Base-by-base conservation (phyloP, 1,140 invertebrate genomes). In the Lutraria rhynchaena region DNA sequence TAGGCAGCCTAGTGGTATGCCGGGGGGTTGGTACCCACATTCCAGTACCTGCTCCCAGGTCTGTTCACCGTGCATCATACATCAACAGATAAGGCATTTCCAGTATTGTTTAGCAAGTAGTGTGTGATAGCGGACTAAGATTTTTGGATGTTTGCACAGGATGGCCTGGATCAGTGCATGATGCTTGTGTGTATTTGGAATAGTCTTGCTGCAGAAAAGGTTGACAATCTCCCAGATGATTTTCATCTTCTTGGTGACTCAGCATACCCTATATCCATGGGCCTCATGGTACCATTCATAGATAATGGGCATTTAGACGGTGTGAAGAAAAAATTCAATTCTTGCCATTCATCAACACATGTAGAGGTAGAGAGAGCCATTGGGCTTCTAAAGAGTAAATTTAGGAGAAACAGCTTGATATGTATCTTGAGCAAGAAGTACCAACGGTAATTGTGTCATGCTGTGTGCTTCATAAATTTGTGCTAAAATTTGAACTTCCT, bases 131-230 rank as follows among this genome's bases (percentile, higher is more conserved):
- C 9, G 33, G 37, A 61, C 13, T 83, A 22, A 58, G 37, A 31
- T 80, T 85, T 22, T 35, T 81, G 3, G 76, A 85, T 76, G 46
- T 51, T 7, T 80, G 61, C 22, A 70, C 60, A 63, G 75, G 31
- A n/a, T 80, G 57, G n/a, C 71, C 67, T 24, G 81, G 84, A 24
- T 76, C 71, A 27, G 81, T 82, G 3, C 81, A 83, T 61, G 75
- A 83, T 65, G 37, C 76, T 0, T 57, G 76, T 15, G 76, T 83
- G 19, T 77, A 78, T 31, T n/a, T 82, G 46, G 58, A 82, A 82
- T n/a, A 78, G 74, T 13, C 61, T 35, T 5, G 9, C 41, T 19
- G 19, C 13, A 3, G 31, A 75, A 2, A 29, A 75, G 44, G 29
- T 44, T 15, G 31, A 41, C 11, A 1, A 49, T 0, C 46, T 53